Evolutionary conservation across 2,888 invertebrate species (phyloP), one percentile per base, ranked within the genome.

Genomic region (Plebejus anna): DNA sequence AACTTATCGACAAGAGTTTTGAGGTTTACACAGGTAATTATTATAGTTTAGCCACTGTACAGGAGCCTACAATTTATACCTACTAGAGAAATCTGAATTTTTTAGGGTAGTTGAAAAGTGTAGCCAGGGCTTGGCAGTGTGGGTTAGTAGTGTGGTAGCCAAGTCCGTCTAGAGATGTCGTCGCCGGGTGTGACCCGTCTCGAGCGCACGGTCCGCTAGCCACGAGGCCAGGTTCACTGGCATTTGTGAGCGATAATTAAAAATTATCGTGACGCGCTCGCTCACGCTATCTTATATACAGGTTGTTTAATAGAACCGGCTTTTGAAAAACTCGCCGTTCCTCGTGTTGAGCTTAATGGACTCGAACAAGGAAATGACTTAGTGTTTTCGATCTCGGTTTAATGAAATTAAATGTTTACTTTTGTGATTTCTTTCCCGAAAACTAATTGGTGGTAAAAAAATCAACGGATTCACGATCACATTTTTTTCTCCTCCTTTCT

Each of bases 201-300:
- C 87, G 86, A 85, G 85, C 85, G 81, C 83, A 83, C 83, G 84
- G 81, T 83, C 82, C 85, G 84, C 84, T 88, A 84, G 87, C 87
- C 86, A 87, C 86, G 88, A 90, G 91, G 90, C 93, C 93, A 94
- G 92, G 93, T 93, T 94, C 93, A 94, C 90, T 93, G 93, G 93
- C 94, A 94, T 93, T 93, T 92, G 90, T 91, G 88, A 86, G 88
- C 91, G 91, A 91, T 93, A 93, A 94, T 93, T 93, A 93, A 94
- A 93, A 93, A 93, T 89, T 91, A 92, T 92, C 91, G 91, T 92
- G 92, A 91, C 92, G 92, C 84, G 89, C 87, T 11, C 87, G 82
- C 89, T 90, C 93, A 93, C 93, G 93, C 92, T 87, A 92, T 89
- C 86, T 83, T 88, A 87, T 88, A 87, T 87, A 89, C 89, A 89